Percentiles rank a stretch among this genome's conserved stretches.
phyloP scores from a whole-genome alignment of 2,888 invertebrate species.

The Cataglyphis livida region DNA sequence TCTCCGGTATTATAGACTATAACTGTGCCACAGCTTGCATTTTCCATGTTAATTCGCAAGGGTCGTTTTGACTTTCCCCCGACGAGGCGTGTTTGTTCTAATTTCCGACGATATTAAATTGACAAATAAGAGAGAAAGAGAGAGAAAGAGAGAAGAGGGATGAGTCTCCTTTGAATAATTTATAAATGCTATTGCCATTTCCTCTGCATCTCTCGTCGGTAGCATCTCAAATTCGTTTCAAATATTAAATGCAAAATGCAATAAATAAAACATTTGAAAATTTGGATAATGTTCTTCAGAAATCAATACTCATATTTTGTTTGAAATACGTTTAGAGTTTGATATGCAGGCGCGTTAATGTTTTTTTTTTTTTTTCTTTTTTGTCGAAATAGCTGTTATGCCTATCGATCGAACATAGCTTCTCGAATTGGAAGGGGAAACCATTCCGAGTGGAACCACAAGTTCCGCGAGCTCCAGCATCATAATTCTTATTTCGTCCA shows the following conservation, averaged over 20 bases:
- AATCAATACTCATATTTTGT: neutral
- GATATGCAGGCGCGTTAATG: conserved; percentile 6
- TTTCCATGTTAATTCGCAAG: conserved; percentile 72
- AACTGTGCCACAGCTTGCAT: conserved; percentile 58
- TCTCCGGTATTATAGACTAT: conserved; percentile 25
- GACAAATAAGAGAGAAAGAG: conserved; percentile 24
- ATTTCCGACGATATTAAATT: conserved; percentile 48
- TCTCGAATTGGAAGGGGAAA: neutral
- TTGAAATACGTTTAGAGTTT: neutral
- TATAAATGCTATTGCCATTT: conserved; percentile 21
- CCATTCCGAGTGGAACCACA: neutral
- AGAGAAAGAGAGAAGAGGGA: neutral
- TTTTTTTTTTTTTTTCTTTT: neutral
- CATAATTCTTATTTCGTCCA: conserved; percentile 34
- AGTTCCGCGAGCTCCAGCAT: neutral
- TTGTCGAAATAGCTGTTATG: conserved; percentile 38
- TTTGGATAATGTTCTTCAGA: neutral
- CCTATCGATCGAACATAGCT: conserved; percentile 18
- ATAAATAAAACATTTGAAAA: neutral
- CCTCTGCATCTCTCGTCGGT: conserved; percentile 8
- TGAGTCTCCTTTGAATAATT: conserved; percentile 31
- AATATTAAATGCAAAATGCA: neutral
- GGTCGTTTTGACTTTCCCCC: conserved; percentile 54
- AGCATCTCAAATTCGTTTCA: neutral
- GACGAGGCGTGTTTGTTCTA: conserved; percentile 42